Evolutionary conservation across 2,888 invertebrate genomes (phyloP), one percentile per base, ranked within the genome.

Genomic region (Euphydryas editha): DNA sequence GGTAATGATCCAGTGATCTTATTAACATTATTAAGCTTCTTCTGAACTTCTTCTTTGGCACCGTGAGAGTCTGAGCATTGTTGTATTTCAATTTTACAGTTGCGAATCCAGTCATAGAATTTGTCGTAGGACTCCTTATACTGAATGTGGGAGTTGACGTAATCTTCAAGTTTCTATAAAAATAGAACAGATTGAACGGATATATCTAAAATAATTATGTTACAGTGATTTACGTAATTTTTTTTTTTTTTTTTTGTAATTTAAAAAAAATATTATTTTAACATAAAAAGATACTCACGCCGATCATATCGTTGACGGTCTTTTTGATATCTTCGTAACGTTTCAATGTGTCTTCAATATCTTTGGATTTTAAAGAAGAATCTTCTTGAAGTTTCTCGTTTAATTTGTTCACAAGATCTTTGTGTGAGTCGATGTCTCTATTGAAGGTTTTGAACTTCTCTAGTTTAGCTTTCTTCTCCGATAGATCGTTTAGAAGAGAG

Each of bases 21-120:
- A 60, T 94, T 94, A 30, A 98, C 94, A 77, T 95, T 96, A 58
- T 94, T 94, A 37, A 97, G 94, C 81, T 97, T 97, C 75, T 96
- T 95, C 65, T 95, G 93, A 0, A 96, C 95, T 62, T 95, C 94
- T 59, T 95, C 95, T 74, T 96, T 96, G 80, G 98, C 98, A 3
- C 98, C 98, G 80, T 98, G 98, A 0, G 97, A 96, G 82, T 98
- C 97, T 3, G 96, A 95, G 74, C 96, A 96, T 75, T 97, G 96
- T 79, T 98, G 97, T 36, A 97, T 94, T 73, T 96, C 96, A n/a
- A 96, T 93, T 78, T 96, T 95, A 17, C 95, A 94, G 77, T 95
- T 95, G 36, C 97, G 94, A 24, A 98, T 94, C 97, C 97, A 98
- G 75, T 98, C 98, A 65, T 96, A 95, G 65, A 97, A 96, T 76